These are phyloP conservation scores for Cyanoramphus novaezelandiae DNA, from an alignment of 2,113 vertebrate genomes.

Conservation along the genomic window DNA sequence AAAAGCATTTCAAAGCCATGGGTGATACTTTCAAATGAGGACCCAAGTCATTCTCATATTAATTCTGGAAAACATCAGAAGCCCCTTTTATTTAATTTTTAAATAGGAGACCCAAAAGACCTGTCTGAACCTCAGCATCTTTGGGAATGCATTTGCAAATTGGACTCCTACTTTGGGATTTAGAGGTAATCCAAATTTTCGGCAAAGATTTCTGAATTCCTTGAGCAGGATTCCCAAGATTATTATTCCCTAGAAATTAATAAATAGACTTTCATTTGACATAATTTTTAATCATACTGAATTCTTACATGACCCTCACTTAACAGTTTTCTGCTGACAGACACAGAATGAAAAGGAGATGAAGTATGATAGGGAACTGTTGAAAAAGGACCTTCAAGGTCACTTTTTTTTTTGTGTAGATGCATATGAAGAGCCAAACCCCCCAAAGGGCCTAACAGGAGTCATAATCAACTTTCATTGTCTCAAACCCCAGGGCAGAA, in stretches of 20 bases:
- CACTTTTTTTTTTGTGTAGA: not conserved
- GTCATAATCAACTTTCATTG: slow-evolving; percentile 52
- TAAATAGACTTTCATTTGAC: not conserved
- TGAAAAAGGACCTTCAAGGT: not conserved
- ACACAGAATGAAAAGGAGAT: not conserved
- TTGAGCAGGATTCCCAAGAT: not conserved
- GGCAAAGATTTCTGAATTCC: not conserved
- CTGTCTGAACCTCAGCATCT: not conserved
- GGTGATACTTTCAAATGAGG: not conserved
- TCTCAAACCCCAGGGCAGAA: slow-evolving; percentile 37
- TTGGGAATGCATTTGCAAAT: not conserved
- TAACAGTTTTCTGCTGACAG: not conserved
- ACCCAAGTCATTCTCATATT: not conserved
- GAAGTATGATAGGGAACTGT: not conserved
- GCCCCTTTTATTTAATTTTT: not conserved
- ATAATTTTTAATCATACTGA: not conserved
- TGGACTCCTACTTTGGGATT: not conserved
- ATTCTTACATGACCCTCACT: not conserved
- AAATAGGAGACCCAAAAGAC: not conserved
- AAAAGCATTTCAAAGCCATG: not conserved
- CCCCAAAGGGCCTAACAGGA: not conserved
- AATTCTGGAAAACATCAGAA: not conserved
- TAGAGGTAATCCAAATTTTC: not conserved
- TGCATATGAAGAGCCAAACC: not conserved
- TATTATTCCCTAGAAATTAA: not conserved